Base-by-base conservation (phyloP, 2,113 vertebrate species). In the Halichoerus grypus region DNA sequence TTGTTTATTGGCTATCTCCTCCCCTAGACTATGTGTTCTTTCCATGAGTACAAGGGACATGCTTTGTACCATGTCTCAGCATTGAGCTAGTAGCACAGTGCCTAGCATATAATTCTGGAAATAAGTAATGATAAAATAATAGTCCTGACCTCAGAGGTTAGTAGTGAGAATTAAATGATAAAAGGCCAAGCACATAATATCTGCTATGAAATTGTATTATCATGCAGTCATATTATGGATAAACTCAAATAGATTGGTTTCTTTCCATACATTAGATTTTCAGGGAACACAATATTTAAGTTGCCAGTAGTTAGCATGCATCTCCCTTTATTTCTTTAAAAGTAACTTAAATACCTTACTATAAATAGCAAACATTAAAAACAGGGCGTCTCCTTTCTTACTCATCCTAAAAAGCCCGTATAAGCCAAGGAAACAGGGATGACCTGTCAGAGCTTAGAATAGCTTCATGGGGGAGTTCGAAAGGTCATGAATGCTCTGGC, bases 321-420 rank as follows among this genome's bases (percentile, higher is more conserved):
- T 96, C 69, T 97, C 79, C 82, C 36, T 96, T 94, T 97, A 94
- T 97, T 95, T 87, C 53, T 95, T 93, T 97, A 94, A 93, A 91
- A 95, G 90, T 94, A 85, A 83, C 74, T 97, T 97, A 92, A 96
- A 95, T 96, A 96, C 92, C 53, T 92, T 95, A 97, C 96, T 98
- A 97, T 97, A 97, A 98, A 98, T 96, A 97, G 82, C 80, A 97
- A 94, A 95, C 94, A 91, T 96, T 97, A 95, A 97, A 97, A 98
- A 95, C 92, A 96, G 94, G 88, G 86, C 10, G 36, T 96, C 95
- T 97, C 94, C 88, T 97, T 94, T 95, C 95, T 98, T 97, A 97
- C 94, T 96, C 97, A 97, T 97, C 90, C 74, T 97, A 69, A 93
- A 97, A 97, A 87, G 94, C 80, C 84, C 84, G 0, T 57, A 71